Base-by-base conservation (phyloP, 2,888 invertebrate genomes). In the Eumerus sabulonum region DNA sequence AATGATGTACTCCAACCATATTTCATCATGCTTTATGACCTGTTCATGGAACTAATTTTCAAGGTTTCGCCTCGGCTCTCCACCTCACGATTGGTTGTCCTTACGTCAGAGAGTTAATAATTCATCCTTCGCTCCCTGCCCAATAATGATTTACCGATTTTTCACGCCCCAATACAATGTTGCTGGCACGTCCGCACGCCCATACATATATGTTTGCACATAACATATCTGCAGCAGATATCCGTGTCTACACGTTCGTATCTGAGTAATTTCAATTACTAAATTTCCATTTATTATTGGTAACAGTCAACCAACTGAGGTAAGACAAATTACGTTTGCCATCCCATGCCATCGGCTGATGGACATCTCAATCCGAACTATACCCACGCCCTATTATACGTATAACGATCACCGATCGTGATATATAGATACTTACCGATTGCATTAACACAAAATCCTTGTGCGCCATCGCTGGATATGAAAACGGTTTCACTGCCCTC, bases 401-500 rank as follows among this genome's bases (percentile, higher is more conserved):
- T 3, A 63, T n/a, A 57, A 27, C 40, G 11, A 36, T 36, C 36
- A 42, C 40, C 42, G 14, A 14, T 18, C 14, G 12, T 16, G 42
- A 35, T 5, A 5, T 45, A 45, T 27, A 7, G 7, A 3, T 82
- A 85, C 88, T 86, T 79, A 89, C 89, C 89, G 76, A 89, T 87
- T 84, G 85, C 89, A 86, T 89, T 89, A 68, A 89, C 88, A 83
- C 89, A 89, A 83, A 88, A 88, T 84, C 87, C 84, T 85, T 89
- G 87, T 84, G 91, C 88, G 82, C 91, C 91, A 87, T 91, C 92
- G 62, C 83, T 76, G 82, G 93, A 91, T 82, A 94, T 91, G 90
- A 92, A 95, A 57, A 94, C 91, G 51, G 94, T 93, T 88, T 95
- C 94, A 60, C 86, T 87, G 85, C 92, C 93, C 73, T 91, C 90